Evolutionary conservation across 2,797 vertebrate genomes (phyloP), one percentile per base, ranked within the genome.

Genomic region (Synaphobranchus kaupii): DNA sequence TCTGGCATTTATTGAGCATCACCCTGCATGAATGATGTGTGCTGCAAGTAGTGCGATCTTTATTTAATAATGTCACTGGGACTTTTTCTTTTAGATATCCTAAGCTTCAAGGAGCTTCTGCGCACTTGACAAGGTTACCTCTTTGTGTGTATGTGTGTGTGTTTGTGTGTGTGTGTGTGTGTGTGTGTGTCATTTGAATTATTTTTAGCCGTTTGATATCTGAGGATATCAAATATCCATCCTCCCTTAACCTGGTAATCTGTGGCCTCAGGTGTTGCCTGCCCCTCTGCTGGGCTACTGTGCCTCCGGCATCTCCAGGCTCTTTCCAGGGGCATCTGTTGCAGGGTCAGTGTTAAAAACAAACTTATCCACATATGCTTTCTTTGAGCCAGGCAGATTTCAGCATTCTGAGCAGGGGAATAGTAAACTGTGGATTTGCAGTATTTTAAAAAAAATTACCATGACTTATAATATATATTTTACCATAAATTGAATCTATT

Each of bases 11-110:
- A 87, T 84, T 87, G 86, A 84, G 71, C 50, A 39, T 87, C 83
- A 39, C 60, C 48, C 82, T 39, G 34, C 66, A 87, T 84, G 60
- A 81, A n/a, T 81, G 78, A 83, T 87, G 44, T 50, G 66, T 71
- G 81, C 54, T 87, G 22, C 34, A 50, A 87, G 86, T 73, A 71
- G 86, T 81, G 50, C 31, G 71, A 13, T 71, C 66, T 87, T 84
- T 84, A 87, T 87, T 84, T 44, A 87, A 87, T 73, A 73, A 84
- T 76, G 85, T 39, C 78, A 58, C 25, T 15, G 48, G 56, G 56
- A 86, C 76, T 82, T 81, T 86, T 80, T n/a, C 54, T 22, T 76
- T n/a, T 80, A 82, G 28, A 86, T 91, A 89, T 86, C 86, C 10
- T 68, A 78, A 91, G 90, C 85, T 56, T 81, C 47, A 81, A 81